Evolutionary conservation across 2,797 vertebrate species (phyloP), one percentile per base, ranked within the genome.

Genomic region (Lepilemur septentrionalis): DNA sequence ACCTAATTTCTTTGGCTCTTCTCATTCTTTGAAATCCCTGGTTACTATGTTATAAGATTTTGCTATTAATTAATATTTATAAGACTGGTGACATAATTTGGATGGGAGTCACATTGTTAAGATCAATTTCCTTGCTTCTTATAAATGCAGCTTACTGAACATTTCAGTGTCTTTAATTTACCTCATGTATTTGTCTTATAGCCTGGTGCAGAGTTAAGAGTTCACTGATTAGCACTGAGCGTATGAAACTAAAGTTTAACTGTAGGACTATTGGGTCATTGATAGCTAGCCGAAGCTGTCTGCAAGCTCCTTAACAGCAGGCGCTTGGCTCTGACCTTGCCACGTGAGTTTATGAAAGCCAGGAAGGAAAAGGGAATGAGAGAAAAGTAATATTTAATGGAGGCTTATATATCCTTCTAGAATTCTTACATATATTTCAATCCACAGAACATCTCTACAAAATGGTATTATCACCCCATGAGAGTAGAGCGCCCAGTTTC

Each of bases 1-100:
- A 48, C 12, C 15, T 95, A 82, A 80, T 91, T 85, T 72, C 70
- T 61, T 57, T 52, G 55, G 46, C 32, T 73, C 30, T 63, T 90
- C 59, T 91, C 35, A 89, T 73, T 61, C 57, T 94, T 90, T 81
- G 82, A 91, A 91, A 84, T 81, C 52, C 43, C 72, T 89, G 43
- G 25, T 11, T 95, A 50, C 55, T 46, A 35, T 50, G 32, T 63
- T 81, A 90, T 70, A 92, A 28, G 35, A 93, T 67, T 88, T 91
- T 78, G 17, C 30, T 70, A 48, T 85, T 90, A 48, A 78, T 55
- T 67, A 41, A 82, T 65, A 92, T 65, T 94, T 89, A 80, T 20
- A 83, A 61, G 80, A 81, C 41, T 70, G 79, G 63, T 93, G 79
- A 73, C 41, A 90, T 90, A 72, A 80, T 83, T 94, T 91, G 67